Percentiles rank a stretch among this genome's conserved stretches.
Conservation (phyloP, 2,797 vertebrate species). For the Bradypodion ventrale region DNA sequence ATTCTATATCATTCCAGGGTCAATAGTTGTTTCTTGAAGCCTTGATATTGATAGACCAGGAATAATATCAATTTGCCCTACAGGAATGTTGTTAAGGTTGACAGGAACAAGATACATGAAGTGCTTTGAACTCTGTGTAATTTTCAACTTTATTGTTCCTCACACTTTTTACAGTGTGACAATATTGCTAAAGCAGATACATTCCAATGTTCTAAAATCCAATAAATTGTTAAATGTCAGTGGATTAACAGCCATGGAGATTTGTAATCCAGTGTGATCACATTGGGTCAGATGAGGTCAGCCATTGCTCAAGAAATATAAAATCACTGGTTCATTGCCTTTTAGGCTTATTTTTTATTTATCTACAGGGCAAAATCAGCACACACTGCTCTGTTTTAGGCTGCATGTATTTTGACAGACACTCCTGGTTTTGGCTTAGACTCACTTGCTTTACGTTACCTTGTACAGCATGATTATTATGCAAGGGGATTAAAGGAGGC, state of each 20-base stretch:
- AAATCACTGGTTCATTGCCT: constrained; percentile 54
- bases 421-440: neutral
- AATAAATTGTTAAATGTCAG: neutral
- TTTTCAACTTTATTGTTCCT: neutral
- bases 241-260: constrained; percentile 51
- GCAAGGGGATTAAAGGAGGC: neutral
- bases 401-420: neutral
- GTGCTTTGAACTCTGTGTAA: neutral
- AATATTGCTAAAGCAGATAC: constrained; percentile 9
- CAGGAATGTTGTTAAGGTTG: neutral
- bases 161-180: neutral
- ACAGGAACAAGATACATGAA: neutral
- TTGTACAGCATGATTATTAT: neutral
- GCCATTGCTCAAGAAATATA: constrained; percentile 56
- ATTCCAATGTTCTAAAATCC: constrained; percentile 11
- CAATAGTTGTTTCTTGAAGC: neutral
- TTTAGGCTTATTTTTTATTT: neutral
- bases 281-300: constrained; percentile 57
- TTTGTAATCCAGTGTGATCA: constrained; percentile 55
- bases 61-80: neutral
- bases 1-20: no score
- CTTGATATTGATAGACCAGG: neutral
- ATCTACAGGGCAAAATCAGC: accelerated
- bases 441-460: neutral
- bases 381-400: neutral